Percentiles rank a stretch among this genome's conserved stretches.
These are phyloP conservation scores for Arnoldichthys spilopterus DNA, from an alignment of 2,797 vertebrate genomes.

Conservation along the genomic window DNA sequence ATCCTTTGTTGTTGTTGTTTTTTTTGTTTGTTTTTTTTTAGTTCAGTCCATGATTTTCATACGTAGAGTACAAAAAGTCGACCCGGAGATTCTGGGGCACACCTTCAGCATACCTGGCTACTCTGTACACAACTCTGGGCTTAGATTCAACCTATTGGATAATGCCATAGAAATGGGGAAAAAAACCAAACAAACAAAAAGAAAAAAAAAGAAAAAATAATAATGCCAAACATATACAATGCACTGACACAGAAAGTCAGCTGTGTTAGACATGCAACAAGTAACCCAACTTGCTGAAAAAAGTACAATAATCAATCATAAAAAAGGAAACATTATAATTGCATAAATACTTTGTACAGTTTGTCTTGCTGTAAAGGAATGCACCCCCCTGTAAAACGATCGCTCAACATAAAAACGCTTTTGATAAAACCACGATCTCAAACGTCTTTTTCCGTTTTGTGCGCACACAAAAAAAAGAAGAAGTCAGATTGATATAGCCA, in stretches of 20 bases:
- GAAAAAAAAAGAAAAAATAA: constrained; percentile 66
- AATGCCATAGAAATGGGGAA: constrained; percentile 67
- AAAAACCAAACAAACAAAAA: constrained; percentile 59
- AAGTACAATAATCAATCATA: constrained; percentile 90
- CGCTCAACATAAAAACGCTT: constrained; percentile 80
- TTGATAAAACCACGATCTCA: constrained; percentile 78
- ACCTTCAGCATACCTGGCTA: constrained; percentile 82
- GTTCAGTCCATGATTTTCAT: constrained; percentile 72
- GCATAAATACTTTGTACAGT: constrained; percentile 99
- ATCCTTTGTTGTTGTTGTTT: constrained; percentile 37
- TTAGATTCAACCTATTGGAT: constrained; percentile 75
- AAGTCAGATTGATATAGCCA: constrained; percentile 78
- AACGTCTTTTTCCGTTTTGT: constrained; percentile 73
- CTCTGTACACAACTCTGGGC: constrained; percentile 89
- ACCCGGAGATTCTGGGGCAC: constrained; percentile 78
- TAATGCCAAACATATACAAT: constrained; percentile 88
- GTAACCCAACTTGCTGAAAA: constrained; percentile 99
- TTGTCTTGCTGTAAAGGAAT: constrained; percentile 87
- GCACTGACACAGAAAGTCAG: constrained; percentile 99
- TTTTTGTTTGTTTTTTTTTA: constrained; percentile 16
- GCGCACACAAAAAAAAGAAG: constrained; percentile 92
- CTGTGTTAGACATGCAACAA: constrained; percentile 99
- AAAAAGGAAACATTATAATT: constrained; percentile 93
- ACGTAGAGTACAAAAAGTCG: constrained; percentile 86
- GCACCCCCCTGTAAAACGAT: constrained; percentile 81